Conservation (phyloP, 2,113 vertebrate genomes). For the Scatophagus argus region DNA sequence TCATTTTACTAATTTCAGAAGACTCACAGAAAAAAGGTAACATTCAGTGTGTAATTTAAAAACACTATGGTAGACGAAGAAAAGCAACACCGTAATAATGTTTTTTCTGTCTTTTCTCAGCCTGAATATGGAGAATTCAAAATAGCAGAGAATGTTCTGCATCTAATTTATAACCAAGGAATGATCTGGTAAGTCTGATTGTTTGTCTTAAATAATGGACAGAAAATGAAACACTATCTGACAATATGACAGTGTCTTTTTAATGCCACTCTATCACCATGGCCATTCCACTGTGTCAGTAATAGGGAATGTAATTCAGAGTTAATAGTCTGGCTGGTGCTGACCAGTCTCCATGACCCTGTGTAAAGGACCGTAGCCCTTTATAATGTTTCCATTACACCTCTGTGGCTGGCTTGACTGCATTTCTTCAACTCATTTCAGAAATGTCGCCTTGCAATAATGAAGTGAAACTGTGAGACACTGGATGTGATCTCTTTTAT, state of each 20-base stretch:
- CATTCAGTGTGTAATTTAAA: too few relatives aligned
- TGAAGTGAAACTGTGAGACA: conserved; percentile 45
- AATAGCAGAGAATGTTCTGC: conserved; percentile 97
- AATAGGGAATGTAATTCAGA: conserved; percentile 30
- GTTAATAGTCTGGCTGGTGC: conserved; percentile 12
- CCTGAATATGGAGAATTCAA: conserved; percentile 99
- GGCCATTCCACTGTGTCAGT: conserved; percentile 8
- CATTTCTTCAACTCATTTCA: conserved; percentile 61
- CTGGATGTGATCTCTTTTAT: conserved; percentile 45
- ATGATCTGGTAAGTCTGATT: conserved; percentile 94
- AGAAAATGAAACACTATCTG: background rate
- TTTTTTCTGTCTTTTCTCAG: conserved; percentile 76
- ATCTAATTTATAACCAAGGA: conserved; percentile 98
- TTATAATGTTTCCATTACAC: conserved; percentile 36
- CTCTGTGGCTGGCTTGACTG: conserved; percentile 7
- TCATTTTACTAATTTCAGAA: too few relatives aligned
- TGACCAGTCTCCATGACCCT: conserved; percentile 49
- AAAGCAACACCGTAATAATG: background rate
- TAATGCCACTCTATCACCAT: background rate
- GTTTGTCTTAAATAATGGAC: background rate
- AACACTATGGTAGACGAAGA: too few relatives aligned
- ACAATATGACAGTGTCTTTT: background rate
- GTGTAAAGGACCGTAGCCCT: conserved; percentile 24
- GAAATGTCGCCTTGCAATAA: conserved; percentile 61
- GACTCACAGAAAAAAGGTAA: too few relatives aligned